Base-by-base conservation (phyloP, 1,140 invertebrate species). In the Prorops nasuta region DNA sequence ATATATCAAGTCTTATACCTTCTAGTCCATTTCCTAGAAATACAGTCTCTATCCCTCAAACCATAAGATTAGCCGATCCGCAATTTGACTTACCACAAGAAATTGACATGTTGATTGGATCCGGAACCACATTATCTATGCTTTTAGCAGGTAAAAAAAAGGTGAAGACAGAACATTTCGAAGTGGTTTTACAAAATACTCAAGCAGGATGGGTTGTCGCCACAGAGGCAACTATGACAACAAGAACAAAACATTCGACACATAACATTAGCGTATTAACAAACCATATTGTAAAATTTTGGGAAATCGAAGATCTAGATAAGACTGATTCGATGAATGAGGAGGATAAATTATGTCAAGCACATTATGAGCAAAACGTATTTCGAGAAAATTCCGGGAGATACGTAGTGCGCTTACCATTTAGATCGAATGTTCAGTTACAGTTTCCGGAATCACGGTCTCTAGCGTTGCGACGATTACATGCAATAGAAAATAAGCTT, bases 391-490 rank as follows among this genome's bases (percentile, higher is more conserved):
- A 16, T 14, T 24, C 44, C 15, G 67, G 69, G 19, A 49, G 63
- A 18, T 76, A 67, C 54, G 60, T 62, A 8, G 69, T 74, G 3
- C 35, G 42, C 12, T 49, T 71, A 18, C 70, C 72, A 2, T 54
- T 74, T 3, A 66, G 56, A 17, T 9, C 17, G 12, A 37, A 48
- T 22, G 16, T 16, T 20, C 39, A 32, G 3, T 35, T 15, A 35
- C 24, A 48, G 0, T 44, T 63, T 21, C 52, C 55, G 9, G 49
- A 59, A 9, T 58, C 60, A 7, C 19, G 39, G 14, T 2, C 42
- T 20, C 16, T 34, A 2, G 58, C 60, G 9, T 8, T 51, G 7
- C 42, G 47, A 41, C 18, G 58, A 22, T 56, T 56, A 6, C 24
- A 44, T 36, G 24, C 44, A 21, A 24, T 61, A 3, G 61, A 66